Percentiles rank a stretch among this genome's conserved stretches.
These are phyloP conservation scores for Chloroclystis v-ata DNA, from an alignment of 2,888 invertebrate species.

Conservation along the genomic window DNA sequence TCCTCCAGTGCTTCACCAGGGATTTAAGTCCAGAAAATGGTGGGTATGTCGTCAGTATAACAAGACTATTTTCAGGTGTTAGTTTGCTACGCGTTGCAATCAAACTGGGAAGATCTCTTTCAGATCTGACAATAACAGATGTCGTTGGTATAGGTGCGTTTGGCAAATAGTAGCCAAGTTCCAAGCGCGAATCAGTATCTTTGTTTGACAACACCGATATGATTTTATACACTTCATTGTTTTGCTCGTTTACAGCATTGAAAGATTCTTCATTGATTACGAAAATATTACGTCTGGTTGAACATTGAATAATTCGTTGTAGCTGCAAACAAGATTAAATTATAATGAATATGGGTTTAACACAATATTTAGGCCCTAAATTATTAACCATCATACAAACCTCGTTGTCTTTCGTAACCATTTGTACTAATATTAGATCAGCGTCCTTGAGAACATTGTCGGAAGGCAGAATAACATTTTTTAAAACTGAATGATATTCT, in stretches of 20 bases:
- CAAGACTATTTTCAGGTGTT: slow-evolving; percentile 23
- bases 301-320: neutral
- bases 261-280: slow-evolving; percentile 7
- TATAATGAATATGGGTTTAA: no score
- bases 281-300: slow-evolving; percentile 6
- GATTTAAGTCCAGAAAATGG: slow-evolving; percentile 29
- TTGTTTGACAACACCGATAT: slow-evolving; percentile 11
- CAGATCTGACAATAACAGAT: slow-evolving; percentile 26
- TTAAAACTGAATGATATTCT: slow-evolving; percentile 22
- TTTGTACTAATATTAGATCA: slow-evolving; percentile 31
- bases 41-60: slow-evolving; percentile 33
- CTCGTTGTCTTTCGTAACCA: slow-evolving; percentile 27
- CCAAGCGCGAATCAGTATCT: slow-evolving; percentile 21
- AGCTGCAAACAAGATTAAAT: slow-evolving; percentile 20
- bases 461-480: slow-evolving; percentile 2
- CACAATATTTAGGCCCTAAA: no score
- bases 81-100: slow-evolving; percentile 23
- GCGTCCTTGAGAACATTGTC: slow-evolving; percentile 10
- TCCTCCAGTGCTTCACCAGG: slow-evolving; percentile 34
- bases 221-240: slow-evolving; percentile 3
- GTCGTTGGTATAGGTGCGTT: slow-evolving; percentile 13
- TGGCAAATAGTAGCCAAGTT: slow-evolving; percentile 27
- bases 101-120: slow-evolving; percentile 28
- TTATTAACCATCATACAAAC: slow-evolving; percentile 18
- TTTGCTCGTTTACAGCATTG: neutral